These are phyloP conservation scores for Xerus rutilus DNA, from an alignment of 2,797 vertebrate genomes.

Conservation along the genomic window DNA sequence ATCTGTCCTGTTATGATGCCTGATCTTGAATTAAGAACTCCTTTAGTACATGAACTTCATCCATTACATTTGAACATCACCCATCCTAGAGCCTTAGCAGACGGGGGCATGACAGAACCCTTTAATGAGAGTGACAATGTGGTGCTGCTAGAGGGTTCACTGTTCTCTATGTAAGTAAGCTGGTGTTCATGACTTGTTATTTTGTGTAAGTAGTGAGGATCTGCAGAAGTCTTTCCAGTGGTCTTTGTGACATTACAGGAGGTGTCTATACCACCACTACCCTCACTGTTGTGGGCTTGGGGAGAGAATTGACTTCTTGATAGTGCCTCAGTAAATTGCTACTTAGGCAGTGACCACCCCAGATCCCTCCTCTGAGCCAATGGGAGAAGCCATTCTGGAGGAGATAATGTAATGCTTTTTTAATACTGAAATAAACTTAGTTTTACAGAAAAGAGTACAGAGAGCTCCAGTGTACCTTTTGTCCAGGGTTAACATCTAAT, in stretches of 20 bases:
- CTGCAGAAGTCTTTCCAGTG: neutral
- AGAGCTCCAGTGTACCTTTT: neutral
- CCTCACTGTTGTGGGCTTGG: neutral
- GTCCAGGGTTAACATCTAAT: neutral
- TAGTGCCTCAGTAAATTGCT: neutral
- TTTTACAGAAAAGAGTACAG: neutral
- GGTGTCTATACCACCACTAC: no score
- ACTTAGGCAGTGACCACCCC: accelerated
- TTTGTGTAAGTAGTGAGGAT: neutral
- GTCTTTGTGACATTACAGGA: neutral
- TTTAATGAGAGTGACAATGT: accelerated
- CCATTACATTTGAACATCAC: neutral
- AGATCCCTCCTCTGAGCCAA: neutral
- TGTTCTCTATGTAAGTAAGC: neutral
- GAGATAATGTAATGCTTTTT: neutral
- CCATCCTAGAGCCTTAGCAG: neutral
- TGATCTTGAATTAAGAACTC: neutral
- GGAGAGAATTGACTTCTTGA: neutral
- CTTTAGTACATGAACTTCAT: neutral
- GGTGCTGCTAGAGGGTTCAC: neutral
- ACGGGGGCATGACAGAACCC: neutral
- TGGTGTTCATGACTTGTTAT: neutral
- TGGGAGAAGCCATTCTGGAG: neutral
- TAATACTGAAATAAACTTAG: neutral
- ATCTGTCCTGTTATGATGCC: neutral